These are phyloP conservation scores for Rotaria macrura DNA, from an alignment of 2,888 invertebrate genomes.

Conservation along the genomic window DNA sequence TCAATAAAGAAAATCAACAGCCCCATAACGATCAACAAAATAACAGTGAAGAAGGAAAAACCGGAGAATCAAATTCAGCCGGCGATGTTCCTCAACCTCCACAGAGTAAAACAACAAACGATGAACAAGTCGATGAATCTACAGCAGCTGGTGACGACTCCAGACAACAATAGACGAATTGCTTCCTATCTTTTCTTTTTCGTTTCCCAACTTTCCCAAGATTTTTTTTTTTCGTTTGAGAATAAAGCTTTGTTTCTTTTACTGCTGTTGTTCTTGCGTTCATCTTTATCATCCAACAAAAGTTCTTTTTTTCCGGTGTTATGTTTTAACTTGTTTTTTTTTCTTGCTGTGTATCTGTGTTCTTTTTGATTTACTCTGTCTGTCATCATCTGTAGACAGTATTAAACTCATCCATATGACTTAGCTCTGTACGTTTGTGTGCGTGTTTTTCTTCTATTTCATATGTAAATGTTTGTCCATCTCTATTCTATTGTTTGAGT, in stretches of 20 bases:
- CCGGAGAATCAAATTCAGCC: neutral
- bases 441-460: neutral
- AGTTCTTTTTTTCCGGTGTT: neutral
- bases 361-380: neutral
- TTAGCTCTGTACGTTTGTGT: neutral
- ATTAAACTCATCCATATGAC: neutral
- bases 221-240: neutral
- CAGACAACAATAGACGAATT: neutral
- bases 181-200: neutral
- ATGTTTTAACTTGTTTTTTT: neutral
- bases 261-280: neutral
- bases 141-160: neutral
- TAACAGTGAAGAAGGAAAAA: constrained; percentile 1
- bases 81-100: neutral
- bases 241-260: constrained; percentile 4
- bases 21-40: neutral
- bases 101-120: neutral
- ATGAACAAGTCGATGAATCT: neutral
- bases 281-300: neutral
- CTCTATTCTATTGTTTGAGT: neutral
- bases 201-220: neutral
- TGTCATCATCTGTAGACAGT: neutral
- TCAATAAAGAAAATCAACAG: neutral
- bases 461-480: neutral
- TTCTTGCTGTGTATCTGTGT: neutral